phyloP scores from a whole-genome alignment of 1,140 invertebrate species.

The Drosophila chauvacae region DNA sequence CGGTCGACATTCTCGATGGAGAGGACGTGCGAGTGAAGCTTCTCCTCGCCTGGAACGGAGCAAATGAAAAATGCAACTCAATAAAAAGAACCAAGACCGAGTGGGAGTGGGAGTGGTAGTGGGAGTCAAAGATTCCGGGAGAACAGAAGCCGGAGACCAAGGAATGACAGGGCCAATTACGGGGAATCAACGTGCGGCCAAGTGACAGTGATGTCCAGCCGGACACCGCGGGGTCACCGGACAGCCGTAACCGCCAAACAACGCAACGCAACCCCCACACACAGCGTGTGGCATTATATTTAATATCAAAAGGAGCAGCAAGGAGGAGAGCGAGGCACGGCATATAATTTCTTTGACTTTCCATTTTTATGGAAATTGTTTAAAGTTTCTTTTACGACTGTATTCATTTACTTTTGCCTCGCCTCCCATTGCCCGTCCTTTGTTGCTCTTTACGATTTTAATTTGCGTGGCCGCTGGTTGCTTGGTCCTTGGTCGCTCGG shows the following conservation, averaged over 20 bases:
- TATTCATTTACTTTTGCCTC: slow-evolving; percentile 67
- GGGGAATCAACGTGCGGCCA: slow-evolving; percentile 51
- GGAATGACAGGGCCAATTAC: slow-evolving; percentile 78
- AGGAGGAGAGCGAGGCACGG: slow-evolving; percentile 9
- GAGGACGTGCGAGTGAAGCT: slow-evolving; percentile 85
- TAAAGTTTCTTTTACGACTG: slow-evolving; percentile 69
- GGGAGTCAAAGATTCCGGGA: slow-evolving; percentile 15
- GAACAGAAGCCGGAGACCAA: slow-evolving; percentile 23
- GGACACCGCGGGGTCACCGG: slow-evolving; percentile 14
- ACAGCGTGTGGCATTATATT: slow-evolving; percentile 62
- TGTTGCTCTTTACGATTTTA: slow-evolving; percentile 73
- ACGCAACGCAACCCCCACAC: slow-evolving; percentile 11
- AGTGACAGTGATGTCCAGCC: slow-evolving; percentile 38
- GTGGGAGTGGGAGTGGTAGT: slow-evolving; percentile 38
- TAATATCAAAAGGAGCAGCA: slow-evolving; percentile 66
- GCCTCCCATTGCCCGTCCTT: slow-evolving; percentile 30
- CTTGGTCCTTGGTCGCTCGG: slow-evolving; percentile 1
- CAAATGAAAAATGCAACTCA: slow-evolving; percentile 69
- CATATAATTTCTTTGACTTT: slow-evolving; percentile 78
- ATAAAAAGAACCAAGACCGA: slow-evolving; percentile 39
- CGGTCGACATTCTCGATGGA: slow-evolving; percentile 85
- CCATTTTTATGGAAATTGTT: slow-evolving; percentile 82
- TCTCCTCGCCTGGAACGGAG: slow-evolving; percentile 85
- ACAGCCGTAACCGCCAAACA: slow-evolving; percentile 12
- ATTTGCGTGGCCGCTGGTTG: slow-evolving; percentile 57